Base-by-base conservation (phyloP, 2,797 vertebrate species). In the Acridotheres tristis region DNA sequence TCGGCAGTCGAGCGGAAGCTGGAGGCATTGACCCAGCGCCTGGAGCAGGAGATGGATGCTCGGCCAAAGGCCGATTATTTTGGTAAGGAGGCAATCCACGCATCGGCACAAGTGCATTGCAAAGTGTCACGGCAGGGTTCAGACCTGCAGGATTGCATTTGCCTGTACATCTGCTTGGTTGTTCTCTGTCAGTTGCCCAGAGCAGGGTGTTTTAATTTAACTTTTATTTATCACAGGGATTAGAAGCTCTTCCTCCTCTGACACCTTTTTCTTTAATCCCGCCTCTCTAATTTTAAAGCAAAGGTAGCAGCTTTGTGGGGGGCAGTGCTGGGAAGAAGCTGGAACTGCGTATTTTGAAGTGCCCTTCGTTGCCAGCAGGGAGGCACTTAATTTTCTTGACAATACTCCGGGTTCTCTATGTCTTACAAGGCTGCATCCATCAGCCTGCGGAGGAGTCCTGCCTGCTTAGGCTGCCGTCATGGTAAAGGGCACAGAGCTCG, bases 41-140 rank as follows among this genome's bases (percentile, higher is more conserved):
- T 99, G 98, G 99, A 99, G 96, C 99, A 98, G 92, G 99, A 99
- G 97, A 99, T 99, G 99, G 99, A 99, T 86, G 97, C 98, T 92
- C 98, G 98, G 92, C 98, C 98, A 3, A 99, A 99, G 96, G 98
- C 98, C 0, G 99, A 99, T 96, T 99, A 99, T 97, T 99, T 99
- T 47, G 99, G 99, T 99, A 98, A 99, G 91, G 43, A 62, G 16
- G 27, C 25, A 16, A 1, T 36, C 9, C 0, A 2, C 54, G 30
- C 0, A 5, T 25, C 4, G 1, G 32, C 8, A 6, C 32, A 53
- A 22, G 29, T 32, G 77, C 5, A 0, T 20, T 30, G 53, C 10
- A 0, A 47, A 16, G 57, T 19, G 57, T 66, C 53, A 1, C 22
- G 4, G 57, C 30, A 12, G 69, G 17, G 26, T 42, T 88, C 2